phyloP scores from a whole-genome alignment of 2,888 invertebrate species.

The Plemyria rubiginata region DNA sequence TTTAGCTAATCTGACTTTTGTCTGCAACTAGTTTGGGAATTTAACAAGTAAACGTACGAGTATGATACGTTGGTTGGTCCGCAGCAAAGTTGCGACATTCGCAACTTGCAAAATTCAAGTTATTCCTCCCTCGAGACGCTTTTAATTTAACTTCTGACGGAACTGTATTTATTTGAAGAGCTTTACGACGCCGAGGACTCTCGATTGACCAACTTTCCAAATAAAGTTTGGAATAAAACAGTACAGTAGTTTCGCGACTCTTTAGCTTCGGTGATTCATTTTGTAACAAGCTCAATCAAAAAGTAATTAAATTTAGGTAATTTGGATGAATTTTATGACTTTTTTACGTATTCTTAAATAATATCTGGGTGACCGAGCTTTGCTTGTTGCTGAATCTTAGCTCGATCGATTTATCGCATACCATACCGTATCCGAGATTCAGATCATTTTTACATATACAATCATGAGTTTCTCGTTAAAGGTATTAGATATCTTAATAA shows the following conservation, averaged over 20 bases:
- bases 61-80: not conserved
- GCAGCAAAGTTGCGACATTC: conserved; percentile 19
- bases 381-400: too few relatives aligned
- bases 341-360: too few relatives aligned
- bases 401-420: too few relatives aligned
- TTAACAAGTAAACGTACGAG: not conserved
- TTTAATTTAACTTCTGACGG: conserved; percentile 33
- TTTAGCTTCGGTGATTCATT: not conserved
- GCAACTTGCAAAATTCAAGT: conserved; percentile 22
- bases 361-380: too few relatives aligned
- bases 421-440: too few relatives aligned
- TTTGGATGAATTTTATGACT: too few relatives aligned
- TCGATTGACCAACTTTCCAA: conserved; percentile 28
- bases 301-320: too few relatives aligned
- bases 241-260: conserved; percentile 12
- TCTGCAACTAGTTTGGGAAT: too few relatives aligned
- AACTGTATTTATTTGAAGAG: conserved; percentile 32
- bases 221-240: conserved; percentile 28
- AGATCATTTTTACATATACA: too few relatives aligned
- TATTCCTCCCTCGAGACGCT: conserved; percentile 24
- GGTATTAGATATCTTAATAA: too few relatives aligned
- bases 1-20: too few relatives aligned
- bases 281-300: not conserved
- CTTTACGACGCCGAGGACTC: conserved; percentile 25
- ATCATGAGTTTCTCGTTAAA: too few relatives aligned